Conservation (phyloP, 2,888 invertebrate genomes). For the Ornithoptera alexandrae region DNA sequence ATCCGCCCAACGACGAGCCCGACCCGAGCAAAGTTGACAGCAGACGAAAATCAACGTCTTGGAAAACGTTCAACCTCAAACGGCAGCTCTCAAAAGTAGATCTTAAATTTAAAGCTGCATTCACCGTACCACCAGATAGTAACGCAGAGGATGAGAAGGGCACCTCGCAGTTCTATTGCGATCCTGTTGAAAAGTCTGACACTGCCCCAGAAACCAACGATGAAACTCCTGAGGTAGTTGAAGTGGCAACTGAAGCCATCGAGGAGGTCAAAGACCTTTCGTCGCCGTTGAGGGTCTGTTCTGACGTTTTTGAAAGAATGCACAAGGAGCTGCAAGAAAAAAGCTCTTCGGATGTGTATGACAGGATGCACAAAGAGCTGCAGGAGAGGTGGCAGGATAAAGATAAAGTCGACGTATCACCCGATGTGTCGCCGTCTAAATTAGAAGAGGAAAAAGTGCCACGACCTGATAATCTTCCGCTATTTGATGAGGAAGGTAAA, state of each 20-base stretch:
- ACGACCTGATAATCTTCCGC: conserved; percentile 83
- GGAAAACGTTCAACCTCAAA: conserved; percentile 90
- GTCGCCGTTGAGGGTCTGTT: conserved; percentile 62
- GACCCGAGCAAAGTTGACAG: conserved; percentile 62
- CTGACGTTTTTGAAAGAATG: conserved; percentile 68
- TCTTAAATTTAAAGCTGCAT: conserved; percentile 85
- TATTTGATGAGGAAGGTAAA: conserved; percentile 64
- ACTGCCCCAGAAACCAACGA: conserved; percentile 46
- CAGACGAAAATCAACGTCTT: conserved; percentile 84
- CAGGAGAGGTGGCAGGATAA: conserved; percentile 65
- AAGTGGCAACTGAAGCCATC: conserved; percentile 34
- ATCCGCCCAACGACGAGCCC: conserved; percentile 48
- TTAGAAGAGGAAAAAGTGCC: conserved; percentile 42
- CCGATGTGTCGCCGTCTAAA: conserved; percentile 44
- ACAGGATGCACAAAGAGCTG: conserved; percentile 70
- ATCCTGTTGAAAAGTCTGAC: conserved; percentile 45
- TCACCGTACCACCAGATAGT: conserved; percentile 71
- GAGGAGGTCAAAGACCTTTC: conserved; percentile 44
- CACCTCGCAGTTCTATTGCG: conserved; percentile 68
- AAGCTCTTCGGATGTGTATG: conserved; percentile 58
- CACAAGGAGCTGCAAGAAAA: conserved; percentile 64
- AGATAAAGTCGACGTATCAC: conserved; percentile 52
- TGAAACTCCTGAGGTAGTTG: conserved; percentile 47
- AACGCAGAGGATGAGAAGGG: conserved; percentile 57
- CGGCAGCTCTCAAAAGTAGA: conserved; percentile 90